A percentile compares a stretch with the other conserved stretches of the same genome.
These are phyloP conservation scores for Cataglyphis altisquamis DNA, from an alignment of 2,888 invertebrate genomes.

Conservation along the genomic window DNA sequence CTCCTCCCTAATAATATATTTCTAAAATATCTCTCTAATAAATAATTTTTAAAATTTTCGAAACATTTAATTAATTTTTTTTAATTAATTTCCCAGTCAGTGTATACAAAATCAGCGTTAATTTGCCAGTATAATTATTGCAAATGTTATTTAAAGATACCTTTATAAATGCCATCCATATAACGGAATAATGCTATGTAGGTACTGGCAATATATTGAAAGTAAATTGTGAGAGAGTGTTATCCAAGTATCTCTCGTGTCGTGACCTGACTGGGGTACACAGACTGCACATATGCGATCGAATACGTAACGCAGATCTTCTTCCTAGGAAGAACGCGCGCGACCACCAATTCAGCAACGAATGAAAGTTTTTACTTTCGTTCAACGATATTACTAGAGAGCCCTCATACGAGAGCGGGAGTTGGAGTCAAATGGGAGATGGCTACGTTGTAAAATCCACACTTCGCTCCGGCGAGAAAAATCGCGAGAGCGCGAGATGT, in stretches of 20 bases:
- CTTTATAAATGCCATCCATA: neutral
- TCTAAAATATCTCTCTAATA: neutral
- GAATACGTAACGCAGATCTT: slow-evolving; percentile 50
- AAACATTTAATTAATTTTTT: neutral
- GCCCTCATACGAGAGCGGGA: slow-evolving; percentile 13
- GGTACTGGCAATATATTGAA: slow-evolving; percentile 1
- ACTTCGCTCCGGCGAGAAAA: neutral
- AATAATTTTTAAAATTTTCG: neutral
- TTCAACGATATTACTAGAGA: slow-evolving; percentile 44
- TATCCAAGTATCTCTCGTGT: slow-evolving; percentile 28
- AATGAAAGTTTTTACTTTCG: slow-evolving; percentile 57
- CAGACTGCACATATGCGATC: slow-evolving; percentile 25
- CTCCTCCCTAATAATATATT: neutral
- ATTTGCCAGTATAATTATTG: neutral
- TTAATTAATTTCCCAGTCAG: too few relatives aligned
- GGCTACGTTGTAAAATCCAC: slow-evolving; percentile 17
- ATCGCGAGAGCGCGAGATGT: neutral
- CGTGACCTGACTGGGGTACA: slow-evolving; percentile 5
- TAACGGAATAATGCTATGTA: neutral
- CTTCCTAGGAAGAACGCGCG: slow-evolving; percentile 51
- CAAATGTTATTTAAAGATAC: neutral
- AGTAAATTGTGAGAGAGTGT: neutral
- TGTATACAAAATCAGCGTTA: neutral
- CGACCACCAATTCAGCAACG: slow-evolving; percentile 15
- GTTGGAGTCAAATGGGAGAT: neutral